These are phyloP conservation scores for Haliclystus octoradiatus DNA, from an alignment of 30 jellyfish, hydroid and myxozoan genomes.

Conservation along the genomic window DNA sequence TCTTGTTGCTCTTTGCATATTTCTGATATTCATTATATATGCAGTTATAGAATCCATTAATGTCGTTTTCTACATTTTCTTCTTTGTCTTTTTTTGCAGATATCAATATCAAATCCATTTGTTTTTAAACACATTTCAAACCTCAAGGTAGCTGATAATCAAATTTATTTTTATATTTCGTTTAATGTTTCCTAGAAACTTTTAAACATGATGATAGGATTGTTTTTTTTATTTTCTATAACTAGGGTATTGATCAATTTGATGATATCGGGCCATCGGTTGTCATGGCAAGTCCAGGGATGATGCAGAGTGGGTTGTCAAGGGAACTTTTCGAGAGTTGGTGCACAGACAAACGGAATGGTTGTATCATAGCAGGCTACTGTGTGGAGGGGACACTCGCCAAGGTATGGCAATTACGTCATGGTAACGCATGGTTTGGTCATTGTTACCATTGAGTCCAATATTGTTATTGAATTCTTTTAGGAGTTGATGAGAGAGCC, in stretches of 20 bases:
- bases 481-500: slow-evolving; percentile 97
- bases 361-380: slow-evolving; percentile 98
- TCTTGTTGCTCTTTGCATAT: background rate
- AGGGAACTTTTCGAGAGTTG: slow-evolving; percentile 98
- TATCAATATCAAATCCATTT: slow-evolving; percentile 91
- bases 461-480: background rate
- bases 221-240: background rate
- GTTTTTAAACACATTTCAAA: slow-evolving; percentile 92
- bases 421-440: background rate
- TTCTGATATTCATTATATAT: background rate
- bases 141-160: slow-evolving; percentile 56
- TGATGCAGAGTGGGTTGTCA: slow-evolving; percentile 90
- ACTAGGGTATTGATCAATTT: slow-evolving; percentile 86
- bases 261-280: slow-evolving; percentile 99
- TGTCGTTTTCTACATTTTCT: too few species aligned
- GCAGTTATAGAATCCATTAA: background rate
- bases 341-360: slow-evolving; percentile 97
- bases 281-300: slow-evolving; percentile 99
- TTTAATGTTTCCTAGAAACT: too few species aligned
- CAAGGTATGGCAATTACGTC: slow-evolving; percentile 30
- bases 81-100: slow-evolving; percentile 34
- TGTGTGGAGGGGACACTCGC: slow-evolving; percentile 99
- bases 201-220: too few species aligned
- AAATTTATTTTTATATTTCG: background rate
- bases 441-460: background rate